These are phyloP conservation scores for Gallinago stenura DNA, from an alignment of 2,797 vertebrate genomes.

Conservation along the genomic window DNA sequence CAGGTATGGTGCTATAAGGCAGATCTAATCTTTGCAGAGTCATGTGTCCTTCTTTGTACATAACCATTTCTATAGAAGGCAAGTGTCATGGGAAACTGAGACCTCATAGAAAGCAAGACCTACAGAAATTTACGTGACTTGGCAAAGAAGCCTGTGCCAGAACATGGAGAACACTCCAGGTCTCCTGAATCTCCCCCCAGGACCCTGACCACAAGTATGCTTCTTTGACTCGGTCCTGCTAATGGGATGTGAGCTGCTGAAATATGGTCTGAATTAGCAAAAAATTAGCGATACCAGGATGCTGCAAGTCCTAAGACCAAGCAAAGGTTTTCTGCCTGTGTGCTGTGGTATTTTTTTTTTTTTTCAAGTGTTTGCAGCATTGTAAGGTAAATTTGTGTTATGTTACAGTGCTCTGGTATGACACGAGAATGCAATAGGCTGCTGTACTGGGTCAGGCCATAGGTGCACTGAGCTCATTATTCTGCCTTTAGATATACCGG, in stretches of 20 bases:
- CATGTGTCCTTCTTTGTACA: background rate
- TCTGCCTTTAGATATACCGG: background rate
- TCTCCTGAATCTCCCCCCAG: background rate
- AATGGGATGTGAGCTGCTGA: background rate
- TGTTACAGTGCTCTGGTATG: background rate
- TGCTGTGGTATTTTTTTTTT: background rate
- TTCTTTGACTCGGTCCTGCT: background rate
- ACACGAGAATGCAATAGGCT: background rate
- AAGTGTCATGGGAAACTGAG: background rate
- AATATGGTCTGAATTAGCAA: background rate
- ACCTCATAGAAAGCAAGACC: background rate
- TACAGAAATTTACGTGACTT: background rate
- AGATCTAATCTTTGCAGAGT: background rate
- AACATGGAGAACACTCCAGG: background rate
- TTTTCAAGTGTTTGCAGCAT: background rate
- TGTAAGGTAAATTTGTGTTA: background rate
- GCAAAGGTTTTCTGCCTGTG: background rate
- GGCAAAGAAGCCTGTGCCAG: background rate
- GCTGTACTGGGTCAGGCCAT: background rate
- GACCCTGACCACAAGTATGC: background rate
- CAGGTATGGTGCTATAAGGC: background rate
- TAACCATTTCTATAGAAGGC: background rate
- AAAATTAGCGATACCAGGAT: background rate
- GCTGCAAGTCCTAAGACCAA: background rate
- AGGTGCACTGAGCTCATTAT: background rate